Evolutionary conservation across 2,113 vertebrate genomes (phyloP).

Genomic region (Macaca mulatta): DNA sequence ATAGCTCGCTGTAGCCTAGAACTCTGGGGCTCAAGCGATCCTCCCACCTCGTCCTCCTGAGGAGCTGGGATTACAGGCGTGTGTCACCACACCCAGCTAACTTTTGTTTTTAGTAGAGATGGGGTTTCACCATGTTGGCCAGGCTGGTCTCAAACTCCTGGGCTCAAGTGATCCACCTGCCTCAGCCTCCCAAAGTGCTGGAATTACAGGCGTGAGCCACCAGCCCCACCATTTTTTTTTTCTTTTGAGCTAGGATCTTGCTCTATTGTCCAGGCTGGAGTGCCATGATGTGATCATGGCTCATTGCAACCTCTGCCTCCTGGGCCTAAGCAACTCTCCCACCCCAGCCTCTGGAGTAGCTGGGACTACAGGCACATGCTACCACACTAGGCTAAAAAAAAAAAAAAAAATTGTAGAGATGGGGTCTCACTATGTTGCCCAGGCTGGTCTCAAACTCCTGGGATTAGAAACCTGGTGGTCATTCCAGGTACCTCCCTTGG

Average conservation of each 20-base stretch:
- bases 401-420: neutral
- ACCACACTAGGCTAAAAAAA: neutral
- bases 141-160: too few relatives aligned
- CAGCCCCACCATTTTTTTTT: neutral
- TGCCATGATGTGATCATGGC: neutral
- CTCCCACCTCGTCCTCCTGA: too few relatives aligned
- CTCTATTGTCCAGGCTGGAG: neutral
- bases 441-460: neutral
- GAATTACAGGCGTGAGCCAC: too few relatives aligned
- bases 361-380: neutral
- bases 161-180: too few relatives aligned
- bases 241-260: neutral
- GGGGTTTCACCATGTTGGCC: too few relatives aligned
- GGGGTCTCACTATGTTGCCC: neutral
- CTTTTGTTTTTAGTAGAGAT: too few relatives aligned
- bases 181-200: too few relatives aligned
- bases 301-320: neutral
- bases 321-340: neutral
- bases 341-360: neutral
- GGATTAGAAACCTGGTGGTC: neutral
- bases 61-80: too few relatives aligned
- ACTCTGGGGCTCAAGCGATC: too few relatives aligned
- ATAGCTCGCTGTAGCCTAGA: too few relatives aligned
- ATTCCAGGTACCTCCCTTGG: too few relatives aligned
- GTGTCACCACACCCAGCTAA: too few relatives aligned